These are phyloP conservation scores for Periplaneta americana DNA, from an alignment of 1,140 invertebrate species.

Conservation along the genomic window DNA sequence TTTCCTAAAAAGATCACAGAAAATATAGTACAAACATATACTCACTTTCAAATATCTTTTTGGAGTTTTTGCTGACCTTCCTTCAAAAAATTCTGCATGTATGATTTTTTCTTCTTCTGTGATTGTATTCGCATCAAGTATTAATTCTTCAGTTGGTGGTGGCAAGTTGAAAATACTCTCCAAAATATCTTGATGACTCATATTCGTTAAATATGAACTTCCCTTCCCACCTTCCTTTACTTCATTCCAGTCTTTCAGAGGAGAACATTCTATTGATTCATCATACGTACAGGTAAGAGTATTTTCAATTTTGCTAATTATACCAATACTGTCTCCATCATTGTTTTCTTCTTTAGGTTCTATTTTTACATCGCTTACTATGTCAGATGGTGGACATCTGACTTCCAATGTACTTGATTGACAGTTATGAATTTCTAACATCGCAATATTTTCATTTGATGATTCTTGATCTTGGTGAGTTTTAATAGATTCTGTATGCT, in stretches of 20 bases:
- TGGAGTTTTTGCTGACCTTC: slow-evolving; percentile 48
- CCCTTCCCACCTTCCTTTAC: slow-evolving; percentile 9
- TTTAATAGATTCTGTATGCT: background rate
- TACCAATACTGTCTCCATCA: background rate
- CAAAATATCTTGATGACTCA: slow-evolving; percentile 16
- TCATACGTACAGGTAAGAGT: background rate
- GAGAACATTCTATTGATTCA: background rate
- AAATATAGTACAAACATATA: background rate
- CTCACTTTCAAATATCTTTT: slow-evolving; percentile 48
- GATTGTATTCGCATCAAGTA: slow-evolving; percentile 36
- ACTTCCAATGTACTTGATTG: background rate
- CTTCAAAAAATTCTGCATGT: slow-evolving; percentile 55
- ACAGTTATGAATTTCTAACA: background rate
- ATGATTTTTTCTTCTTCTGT: slow-evolving; percentile 49
- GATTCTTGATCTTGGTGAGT: no score
- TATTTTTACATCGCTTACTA: background rate
- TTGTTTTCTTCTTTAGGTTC: background rate
- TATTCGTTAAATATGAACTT: background rate
- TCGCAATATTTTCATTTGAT: background rate
- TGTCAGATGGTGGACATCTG: background rate
- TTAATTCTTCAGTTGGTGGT: slow-evolving; percentile 39
- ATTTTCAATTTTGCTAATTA: background rate
- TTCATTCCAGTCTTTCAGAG: background rate
- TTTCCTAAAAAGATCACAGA: background rate
- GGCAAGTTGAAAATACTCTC: slow-evolving; percentile 32